Base-by-base conservation (phyloP, 2,888 invertebrate genomes). In the Gibbula magus region DNA sequence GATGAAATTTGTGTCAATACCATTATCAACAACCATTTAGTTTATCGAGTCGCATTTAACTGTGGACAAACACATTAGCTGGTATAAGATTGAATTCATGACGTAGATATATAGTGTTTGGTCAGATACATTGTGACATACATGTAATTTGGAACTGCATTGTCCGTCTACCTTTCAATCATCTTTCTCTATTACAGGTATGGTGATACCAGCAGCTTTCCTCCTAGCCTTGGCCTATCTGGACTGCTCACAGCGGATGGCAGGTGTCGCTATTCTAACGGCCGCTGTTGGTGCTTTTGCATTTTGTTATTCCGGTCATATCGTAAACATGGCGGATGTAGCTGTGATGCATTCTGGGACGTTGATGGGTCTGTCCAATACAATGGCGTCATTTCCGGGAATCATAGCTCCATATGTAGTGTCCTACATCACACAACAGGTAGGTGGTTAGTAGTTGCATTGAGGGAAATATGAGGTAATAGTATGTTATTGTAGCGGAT, bases 351-450 rank as follows among this genome's bases (percentile, higher is more conserved):
- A 74, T 51, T 45, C 74, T 25, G 74, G 74, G 45, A 74, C 74
- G 8, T 25, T 74, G 8, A 51, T 51, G 20, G 74, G 74, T 22
- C 25, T 74, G 1, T 74, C 74, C 0, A 74, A 74, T 25, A 74
- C 74, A 18, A 2, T 74, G n/a, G 74, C 74, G 1, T 45, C 74
- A 2, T 22, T 74, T 20, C 74, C 74, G 3, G 74, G 74, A 52
- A 74, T 74, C 20, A 22, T 74, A n/a, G 74, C 74, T n/a, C 74
- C 74, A 20, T 74, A 74, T 25, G 51, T 74, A 39, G 74, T 74
- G 8, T 51, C 45, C n/a, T 51, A 25, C 45, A 51, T 74, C 8
- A 74, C 74, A 8, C 39, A 52, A 52, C 45, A 51, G 45, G 74
- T 74, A 73, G 2, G 35, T n/a, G 22, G 4, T n/a, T n/a, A 22